These are phyloP conservation scores for Doris montereyensis DNA, from an alignment of 2,888 invertebrate genomes.

Conservation along the genomic window DNA sequence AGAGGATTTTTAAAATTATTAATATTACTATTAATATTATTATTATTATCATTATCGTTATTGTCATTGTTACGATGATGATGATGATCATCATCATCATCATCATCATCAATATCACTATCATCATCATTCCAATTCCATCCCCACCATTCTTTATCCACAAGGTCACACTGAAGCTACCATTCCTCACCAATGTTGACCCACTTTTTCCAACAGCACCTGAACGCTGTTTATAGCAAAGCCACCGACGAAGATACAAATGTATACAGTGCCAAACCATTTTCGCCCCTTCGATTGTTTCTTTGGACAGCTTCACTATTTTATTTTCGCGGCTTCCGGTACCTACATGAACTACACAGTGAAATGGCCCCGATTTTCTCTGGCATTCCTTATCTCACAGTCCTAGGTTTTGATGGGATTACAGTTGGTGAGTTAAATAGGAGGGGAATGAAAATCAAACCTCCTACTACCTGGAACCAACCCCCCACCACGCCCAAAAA, in stretches of 20 bases:
- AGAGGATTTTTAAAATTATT: background rate
- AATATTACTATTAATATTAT: background rate
- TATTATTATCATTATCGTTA: background rate
- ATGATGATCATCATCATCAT: background rate
- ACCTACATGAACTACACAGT: conserved; percentile 71
- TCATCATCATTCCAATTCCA: no score
- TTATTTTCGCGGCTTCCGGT: conserved; percentile 66
- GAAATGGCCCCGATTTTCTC: conserved; percentile 72
- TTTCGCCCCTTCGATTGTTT: no score
- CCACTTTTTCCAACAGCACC: no score
- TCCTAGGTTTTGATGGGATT: conserved; percentile 74
- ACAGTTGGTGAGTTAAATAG: conserved; percentile 70
- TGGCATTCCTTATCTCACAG: conserved; percentile 75
- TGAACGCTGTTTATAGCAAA: no score
- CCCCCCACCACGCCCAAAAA: background rate
- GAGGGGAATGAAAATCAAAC: background rate
- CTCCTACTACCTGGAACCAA: background rate
- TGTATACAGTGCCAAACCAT: no score
- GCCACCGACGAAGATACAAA: no score
- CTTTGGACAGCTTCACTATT: no score
- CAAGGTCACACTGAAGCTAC: no score
- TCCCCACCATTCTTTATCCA: no score
- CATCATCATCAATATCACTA: background rate
- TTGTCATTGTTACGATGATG: background rate
- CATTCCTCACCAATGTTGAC: no score